A percentile compares a stretch with the other conserved stretches of the same genome.
These are phyloP conservation scores for Pangasius mekongensis DNA, from an alignment of 2,797 vertebrate species.

Conservation along the genomic window DNA sequence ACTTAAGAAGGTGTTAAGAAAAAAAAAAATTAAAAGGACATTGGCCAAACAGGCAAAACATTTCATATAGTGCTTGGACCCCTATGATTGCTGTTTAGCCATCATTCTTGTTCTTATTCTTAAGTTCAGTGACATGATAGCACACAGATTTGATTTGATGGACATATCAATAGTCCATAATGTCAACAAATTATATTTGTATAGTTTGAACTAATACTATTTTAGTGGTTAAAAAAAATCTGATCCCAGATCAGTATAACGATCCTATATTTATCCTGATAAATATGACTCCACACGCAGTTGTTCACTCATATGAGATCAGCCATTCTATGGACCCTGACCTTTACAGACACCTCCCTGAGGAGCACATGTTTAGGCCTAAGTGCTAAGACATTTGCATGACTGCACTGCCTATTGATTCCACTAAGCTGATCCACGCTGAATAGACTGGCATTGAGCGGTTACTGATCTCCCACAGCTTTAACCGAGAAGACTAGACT, in stretches of 20 bases:
- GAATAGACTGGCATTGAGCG: conserved; percentile 37
- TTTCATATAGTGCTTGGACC: neutral
- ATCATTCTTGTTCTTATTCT: neutral
- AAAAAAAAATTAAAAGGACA: neutral
- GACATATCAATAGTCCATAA: neutral
- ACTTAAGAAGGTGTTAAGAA: neutral
- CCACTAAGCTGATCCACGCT: conserved; percentile 33
- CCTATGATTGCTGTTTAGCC: neutral
- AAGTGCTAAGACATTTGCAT: conserved; percentile 52
- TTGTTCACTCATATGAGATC: neutral
- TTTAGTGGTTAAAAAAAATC: no score
- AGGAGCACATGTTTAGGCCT: conserved; percentile 37
- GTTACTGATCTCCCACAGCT: conserved; percentile 46
- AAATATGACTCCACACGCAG: conserved; percentile 10
- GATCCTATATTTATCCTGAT: conserved; percentile 7
- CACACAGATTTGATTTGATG: neutral
- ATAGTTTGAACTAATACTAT: neutral
- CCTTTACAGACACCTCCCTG: conserved; percentile 43
- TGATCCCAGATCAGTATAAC: no score
- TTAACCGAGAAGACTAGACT: conserved; percentile 34
- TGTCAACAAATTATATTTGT: neutral
- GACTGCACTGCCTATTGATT: conserved; percentile 48
- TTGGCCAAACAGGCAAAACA: neutral
- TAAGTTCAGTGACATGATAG: neutral
- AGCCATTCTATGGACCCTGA: conserved; percentile 30